Conservation (phyloP, 2,113 vertebrate species). For the Tetraodon nigroviridis region DNA sequence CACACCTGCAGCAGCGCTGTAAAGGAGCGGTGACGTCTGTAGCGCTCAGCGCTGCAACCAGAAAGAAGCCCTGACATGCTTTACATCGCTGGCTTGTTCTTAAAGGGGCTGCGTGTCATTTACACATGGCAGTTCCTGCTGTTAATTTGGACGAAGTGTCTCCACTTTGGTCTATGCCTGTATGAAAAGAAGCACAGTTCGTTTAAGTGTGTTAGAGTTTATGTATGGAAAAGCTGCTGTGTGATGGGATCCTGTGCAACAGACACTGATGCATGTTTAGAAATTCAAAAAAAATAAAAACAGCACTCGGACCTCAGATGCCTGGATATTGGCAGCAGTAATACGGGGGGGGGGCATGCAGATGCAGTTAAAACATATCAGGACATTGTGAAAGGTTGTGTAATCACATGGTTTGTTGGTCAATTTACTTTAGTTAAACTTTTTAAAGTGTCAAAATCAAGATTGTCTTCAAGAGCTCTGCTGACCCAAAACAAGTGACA, state of each 20-base stretch:
- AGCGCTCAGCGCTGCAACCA: slow-evolving; percentile 79
- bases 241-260: background rate
- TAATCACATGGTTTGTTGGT: too few species aligned
- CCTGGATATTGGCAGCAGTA: too few species aligned
- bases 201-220: background rate
- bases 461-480: too few species aligned
- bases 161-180: slow-evolving; percentile 32
- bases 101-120: slow-evolving; percentile 81
- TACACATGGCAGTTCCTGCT: slow-evolving; percentile 87
- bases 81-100: slow-evolving; percentile 68
- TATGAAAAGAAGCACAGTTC: slow-evolving; percentile 8
- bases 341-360: too few species aligned
- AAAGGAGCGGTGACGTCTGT: slow-evolving; percentile 81
- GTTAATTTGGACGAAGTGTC: slow-evolving; percentile 83
- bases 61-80: slow-evolving; percentile 83
- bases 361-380: too few species aligned
- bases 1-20: slow-evolving; percentile 82
- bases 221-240: background rate
- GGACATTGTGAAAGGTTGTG: too few species aligned
- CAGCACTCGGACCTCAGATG: too few species aligned
- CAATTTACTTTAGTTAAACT: too few species aligned
- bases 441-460: too few species aligned
- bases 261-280: background rate
- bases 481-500: too few species aligned
- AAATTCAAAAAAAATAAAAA: background rate